Evolutionary conservation across 1,140 invertebrate genomes (phyloP), one percentile per base, ranked within the genome.

Genomic region (Geopemphigus sp.): DNA sequence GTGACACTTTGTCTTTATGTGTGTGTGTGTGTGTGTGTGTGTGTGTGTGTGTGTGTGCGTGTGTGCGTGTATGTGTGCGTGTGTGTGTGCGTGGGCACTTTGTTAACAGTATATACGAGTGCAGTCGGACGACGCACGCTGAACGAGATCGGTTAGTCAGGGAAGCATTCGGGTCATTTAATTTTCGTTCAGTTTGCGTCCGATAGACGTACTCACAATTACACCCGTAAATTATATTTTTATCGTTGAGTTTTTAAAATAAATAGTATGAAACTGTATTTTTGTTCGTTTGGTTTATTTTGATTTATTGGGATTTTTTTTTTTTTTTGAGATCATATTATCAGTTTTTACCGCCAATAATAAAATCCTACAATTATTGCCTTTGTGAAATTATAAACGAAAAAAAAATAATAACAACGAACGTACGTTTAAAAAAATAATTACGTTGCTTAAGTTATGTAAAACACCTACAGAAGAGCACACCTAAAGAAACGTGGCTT

Each of bases 401-500:
- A 59, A 59, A 78, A 61, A 61, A 78, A 45, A 59, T 39, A 39
- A 59, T 15, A 47, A 39, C 8, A 61, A 78, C 6, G 5, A 47
- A 76, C 39, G 57, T 39, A 78, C 56, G 26, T 59, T 78, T 78
- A 47, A 78, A 78, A 39, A 59, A 59, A 61, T 47, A 61, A 59
- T 78, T 59, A 39, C 24, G 59, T 26, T 39, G 57, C 11, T 22
- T 47, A 39, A 45, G 50, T 39, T 53, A 74, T 57, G 32, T 22
- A 57, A 47, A 39, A 39, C 15, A 57, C 29, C 53, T 57, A 64
- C 73, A 82, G 73, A 8, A 66, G 83, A 81, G 81, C 82, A 82
- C 82, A 83, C 82, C 82, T 81, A 80, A 83, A 82, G 83, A 83
- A 83, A 82, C 82, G 61, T 84, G 83, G 83, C 83, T 84, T 82